Evolutionary conservation across 2,113 vertebrate genomes (phyloP), one percentile per base, ranked within the genome.

Genomic region (Rhinolophus ferrumequinum): DNA sequence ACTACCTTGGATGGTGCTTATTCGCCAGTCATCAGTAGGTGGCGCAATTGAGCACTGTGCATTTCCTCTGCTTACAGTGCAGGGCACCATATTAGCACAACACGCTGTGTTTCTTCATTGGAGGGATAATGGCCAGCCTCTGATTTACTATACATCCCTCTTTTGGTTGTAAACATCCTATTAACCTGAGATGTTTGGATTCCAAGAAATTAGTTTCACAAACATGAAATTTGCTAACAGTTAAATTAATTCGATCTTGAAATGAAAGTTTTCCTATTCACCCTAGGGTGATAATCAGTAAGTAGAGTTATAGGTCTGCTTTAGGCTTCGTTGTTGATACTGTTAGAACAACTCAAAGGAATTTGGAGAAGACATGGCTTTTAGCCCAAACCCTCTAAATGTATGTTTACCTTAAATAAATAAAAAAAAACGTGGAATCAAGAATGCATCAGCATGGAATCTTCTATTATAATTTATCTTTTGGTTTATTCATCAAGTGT

Each of bases 401-500:
- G 15, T 47, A 56, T 72, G 50, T 75, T 93, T 81, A 60, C 0
- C 28, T 83, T 41, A 83, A 72, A 33, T 72, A 24, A 28, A 89
- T 76, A 35, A 54, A 19, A 77, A 79, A 58, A 81, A 60, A 21
- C 11, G 24, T 84, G 10, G 60, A 88, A 26, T 84, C 50, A 50
- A 62, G 35, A 83, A 52, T 60, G 15, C 14, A 79, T 38, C n/a
- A 54, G 18, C 35, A 47, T 62, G 56, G 60, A 47, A 26, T 33
- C 47, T 58, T 72, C 30, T 56, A 12, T 64, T 28, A 5, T 44
- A 62, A 67, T 79, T 69, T 83, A 26, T 38, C 13, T 44, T 73
- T 75, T 84, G 87, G 73, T 88, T 84, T 96, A 69, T 83, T 92
- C 26, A 35, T 84, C 76, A 77, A 18, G 15, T 67, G 21, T 56